Base-by-base conservation (phyloP, 2,888 invertebrate species). In the Andrena haemorrhoa region DNA sequence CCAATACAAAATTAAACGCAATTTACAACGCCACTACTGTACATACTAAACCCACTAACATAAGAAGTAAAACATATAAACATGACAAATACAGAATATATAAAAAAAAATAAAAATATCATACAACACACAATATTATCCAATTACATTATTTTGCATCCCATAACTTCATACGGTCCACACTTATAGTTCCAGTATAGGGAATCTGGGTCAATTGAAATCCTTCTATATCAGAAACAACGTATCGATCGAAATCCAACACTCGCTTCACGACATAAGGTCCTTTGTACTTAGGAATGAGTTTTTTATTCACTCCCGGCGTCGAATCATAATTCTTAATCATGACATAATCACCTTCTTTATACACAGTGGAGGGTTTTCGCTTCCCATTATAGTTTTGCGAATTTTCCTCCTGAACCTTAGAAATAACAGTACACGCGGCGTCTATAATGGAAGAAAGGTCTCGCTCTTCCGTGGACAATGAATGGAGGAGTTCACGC, bases 181-280 rank as follows among this genome's bases (percentile, higher is more conserved):
- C 20, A 51, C 51, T 51, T 20, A 51, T 20, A 20, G 20, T 51
- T 20, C 66, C 8, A 0, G n/a, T n/a, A 5, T 23, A 66, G 1
- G 51, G 66, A 0, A 61, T 1, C 2, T 60, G 71, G 4, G 71
- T 61, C 12, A 71, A 1, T 6, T 71, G 49, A 20, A 71, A 71
- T 5, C 60, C 60, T 2, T 58, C 31, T 2, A 71, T 8, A 12
- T 49, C 49, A 5, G 3, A 2, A 1, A 71, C 10, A 1, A 71
- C n/a, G 4, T 71, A 71, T 20, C 71, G 16, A 61, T 71, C 71
- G 10, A 2, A 26, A n/a, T 12, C 31, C 2, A 71, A 10, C 2
- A 71, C 49, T 2, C 23, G n/a, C 3, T 60, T 41, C 2, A 71
- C 10, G 0, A 23, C 33, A n/a, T 71, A 71, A 4, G 61, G 31